These are phyloP conservation scores for Calypte anna DNA, from an alignment of 2,113 vertebrate genomes.

Conservation along the genomic window DNA sequence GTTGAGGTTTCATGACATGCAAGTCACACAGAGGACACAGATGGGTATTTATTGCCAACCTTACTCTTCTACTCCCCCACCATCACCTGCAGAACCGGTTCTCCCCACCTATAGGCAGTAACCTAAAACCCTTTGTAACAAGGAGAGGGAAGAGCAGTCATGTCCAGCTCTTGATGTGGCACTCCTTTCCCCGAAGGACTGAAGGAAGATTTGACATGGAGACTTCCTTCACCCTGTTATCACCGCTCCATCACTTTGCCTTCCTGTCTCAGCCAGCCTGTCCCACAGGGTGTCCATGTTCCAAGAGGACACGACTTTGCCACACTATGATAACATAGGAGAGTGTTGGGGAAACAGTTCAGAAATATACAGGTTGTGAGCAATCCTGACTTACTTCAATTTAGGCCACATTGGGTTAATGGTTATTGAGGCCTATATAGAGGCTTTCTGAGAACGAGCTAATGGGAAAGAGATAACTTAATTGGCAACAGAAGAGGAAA, in stretches of 20 bases:
- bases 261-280: background rate
- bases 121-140: background rate
- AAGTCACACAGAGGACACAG: constrained; percentile 27
- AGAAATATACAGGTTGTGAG: too few species aligned
- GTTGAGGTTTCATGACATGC: constrained; percentile 4
- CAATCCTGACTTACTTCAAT: too few species aligned
- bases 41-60: background rate
- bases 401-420: too few species aligned
- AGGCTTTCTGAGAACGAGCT: too few species aligned
- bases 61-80: background rate
- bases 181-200: constrained; percentile 10
- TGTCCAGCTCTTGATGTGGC: background rate
- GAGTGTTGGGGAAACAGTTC: too few species aligned
- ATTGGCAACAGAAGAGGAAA: too few species aligned
- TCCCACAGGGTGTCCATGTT: background rate
- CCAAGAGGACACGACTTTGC: background rate
- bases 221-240: constrained; percentile 8
- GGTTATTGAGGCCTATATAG: too few species aligned
- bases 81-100: constrained; percentile 41
- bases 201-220: background rate
- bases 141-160: background rate
- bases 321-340: background rate
- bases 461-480: too few species aligned
- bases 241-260: background rate
- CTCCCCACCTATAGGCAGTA: background rate